Evolutionary conservation across 2,113 vertebrate species (phyloP).

Genomic region (Leptobrachium ailaonicum): DNA sequence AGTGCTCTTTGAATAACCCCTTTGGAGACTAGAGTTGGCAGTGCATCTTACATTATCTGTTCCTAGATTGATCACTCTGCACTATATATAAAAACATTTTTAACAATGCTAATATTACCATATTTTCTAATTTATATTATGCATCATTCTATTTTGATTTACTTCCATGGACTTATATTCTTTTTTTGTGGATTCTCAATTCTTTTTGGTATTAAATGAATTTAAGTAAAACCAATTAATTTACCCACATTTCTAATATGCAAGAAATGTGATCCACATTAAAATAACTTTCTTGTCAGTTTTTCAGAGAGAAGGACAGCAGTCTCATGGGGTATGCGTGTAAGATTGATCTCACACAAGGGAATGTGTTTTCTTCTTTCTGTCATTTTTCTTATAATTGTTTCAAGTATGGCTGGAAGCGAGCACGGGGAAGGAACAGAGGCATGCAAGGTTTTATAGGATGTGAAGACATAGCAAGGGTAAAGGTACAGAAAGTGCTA

Average conservation of each 20-base stretch:
- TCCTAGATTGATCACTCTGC: too few species aligned
- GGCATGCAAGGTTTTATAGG: background rate
- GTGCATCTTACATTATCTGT: too few species aligned
- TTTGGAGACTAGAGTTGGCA: too few species aligned
- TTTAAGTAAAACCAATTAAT: too few species aligned
- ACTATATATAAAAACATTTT: too few species aligned
- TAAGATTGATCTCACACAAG: conserved; percentile 14
- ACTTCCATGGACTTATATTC: too few species aligned
- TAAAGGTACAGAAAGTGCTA: background rate
- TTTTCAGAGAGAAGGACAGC: background rate
- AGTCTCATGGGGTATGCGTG: background rate
- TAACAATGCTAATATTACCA: too few species aligned
- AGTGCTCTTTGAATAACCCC: too few species aligned
- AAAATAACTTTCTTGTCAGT: background rate
- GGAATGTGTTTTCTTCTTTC: conserved; percentile 22
- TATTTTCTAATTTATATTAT: too few species aligned
- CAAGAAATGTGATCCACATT: background rate
- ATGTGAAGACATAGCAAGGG: background rate
- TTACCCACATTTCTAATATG: background rate
- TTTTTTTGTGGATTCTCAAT: too few species aligned
- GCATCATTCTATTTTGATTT: too few species aligned
- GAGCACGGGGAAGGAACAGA: background rate
- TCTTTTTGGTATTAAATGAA: too few species aligned
- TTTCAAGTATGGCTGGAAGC: conserved; percentile 15
- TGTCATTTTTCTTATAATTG: conserved; percentile 31